Evolutionary conservation across 2,113 vertebrate species (phyloP).

Genomic region (Daboia siamensis): DNA sequence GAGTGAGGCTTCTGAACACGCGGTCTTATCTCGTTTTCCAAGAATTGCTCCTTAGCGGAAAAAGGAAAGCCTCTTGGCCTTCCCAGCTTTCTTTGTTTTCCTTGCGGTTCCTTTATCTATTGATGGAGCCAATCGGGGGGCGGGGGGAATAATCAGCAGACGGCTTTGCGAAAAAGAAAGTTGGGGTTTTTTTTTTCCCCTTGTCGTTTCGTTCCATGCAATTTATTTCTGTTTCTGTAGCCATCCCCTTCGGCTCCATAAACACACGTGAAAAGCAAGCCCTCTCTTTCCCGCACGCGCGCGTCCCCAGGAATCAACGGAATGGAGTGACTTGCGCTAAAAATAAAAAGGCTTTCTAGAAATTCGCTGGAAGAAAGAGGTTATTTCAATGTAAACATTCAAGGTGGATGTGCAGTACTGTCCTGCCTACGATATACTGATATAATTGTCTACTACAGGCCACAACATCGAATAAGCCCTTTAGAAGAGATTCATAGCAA

Average conservation of each 20-base stretch:
- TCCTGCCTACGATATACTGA: fast-evolving
- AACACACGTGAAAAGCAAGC: too few species aligned
- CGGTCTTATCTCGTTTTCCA: slow-evolving; percentile 16
- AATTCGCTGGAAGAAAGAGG: neutral
- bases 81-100: neutral
- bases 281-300: too few species aligned
- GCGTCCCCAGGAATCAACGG: neutral
- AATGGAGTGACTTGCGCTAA: neutral
- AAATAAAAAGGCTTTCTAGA: neutral
- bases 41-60: slow-evolving; percentile 10
- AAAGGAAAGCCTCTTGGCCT: neutral
- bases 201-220: neutral
- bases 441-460: neutral
- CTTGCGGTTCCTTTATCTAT: neutral
- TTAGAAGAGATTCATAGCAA: neutral
- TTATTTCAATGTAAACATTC: neutral
- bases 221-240: neutral
- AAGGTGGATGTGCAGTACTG: neutral
- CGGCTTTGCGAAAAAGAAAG: neutral
- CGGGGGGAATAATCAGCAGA: slow-evolving; percentile 1
- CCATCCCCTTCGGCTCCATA: neutral
- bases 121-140: neutral
- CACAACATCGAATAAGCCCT: neutral
- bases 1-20: neutral
- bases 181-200: neutral